Evolutionary conservation across 30 jellyfish, hydroid and myxozoan genomes (phyloP).

Genomic region (Sanderia malayensis): DNA sequence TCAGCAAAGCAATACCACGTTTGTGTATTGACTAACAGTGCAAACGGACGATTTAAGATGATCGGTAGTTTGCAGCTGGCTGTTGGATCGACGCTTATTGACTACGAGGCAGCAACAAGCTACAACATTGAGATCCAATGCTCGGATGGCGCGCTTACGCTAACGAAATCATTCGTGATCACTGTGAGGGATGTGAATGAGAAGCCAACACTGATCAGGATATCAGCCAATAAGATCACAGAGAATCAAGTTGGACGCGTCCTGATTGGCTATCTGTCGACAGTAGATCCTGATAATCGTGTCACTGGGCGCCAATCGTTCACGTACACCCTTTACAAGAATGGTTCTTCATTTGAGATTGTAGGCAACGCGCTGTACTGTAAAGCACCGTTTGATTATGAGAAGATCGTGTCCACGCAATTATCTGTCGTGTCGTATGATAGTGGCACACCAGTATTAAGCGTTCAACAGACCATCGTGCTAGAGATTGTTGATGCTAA

Average conservation of each 20-base stretch:
- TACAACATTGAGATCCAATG: slow-evolving; percentile 45
- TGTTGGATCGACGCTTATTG: slow-evolving; percentile 54
- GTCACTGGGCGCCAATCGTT: slow-evolving; percentile 38
- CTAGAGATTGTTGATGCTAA: slow-evolving; percentile 62
- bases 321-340: slow-evolving; percentile 52
- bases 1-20: slow-evolving; percentile 4
- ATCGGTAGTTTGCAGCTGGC: slow-evolving; percentile 14
- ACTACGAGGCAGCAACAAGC: slow-evolving; percentile 40
- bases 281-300: slow-evolving; percentile 78
- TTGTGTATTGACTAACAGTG: slow-evolving; percentile 34
- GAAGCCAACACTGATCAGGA: slow-evolving; percentile 53
- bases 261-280: slow-evolving; percentile 44
- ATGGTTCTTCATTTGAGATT: slow-evolving; percentile 44
- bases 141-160: slow-evolving; percentile 56
- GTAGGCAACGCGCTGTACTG: slow-evolving; percentile 18
- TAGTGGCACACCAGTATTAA: slow-evolving; percentile 70
- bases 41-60: slow-evolving; percentile 42
- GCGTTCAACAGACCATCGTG: slow-evolving; percentile 21
- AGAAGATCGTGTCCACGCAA: slow-evolving; percentile 20
- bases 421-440: slow-evolving; percentile 55
- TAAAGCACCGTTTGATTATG: slow-evolving; percentile 35
- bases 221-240: slow-evolving; percentile 35
- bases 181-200: slow-evolving; percentile 78
- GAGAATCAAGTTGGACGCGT: slow-evolving; percentile 44
- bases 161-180: slow-evolving; percentile 30